Evolutionary conservation across 1,140 invertebrate genomes (phyloP), one percentile per base, ranked within the genome.

Genomic region (Brachionus rotundiformis): DNA sequence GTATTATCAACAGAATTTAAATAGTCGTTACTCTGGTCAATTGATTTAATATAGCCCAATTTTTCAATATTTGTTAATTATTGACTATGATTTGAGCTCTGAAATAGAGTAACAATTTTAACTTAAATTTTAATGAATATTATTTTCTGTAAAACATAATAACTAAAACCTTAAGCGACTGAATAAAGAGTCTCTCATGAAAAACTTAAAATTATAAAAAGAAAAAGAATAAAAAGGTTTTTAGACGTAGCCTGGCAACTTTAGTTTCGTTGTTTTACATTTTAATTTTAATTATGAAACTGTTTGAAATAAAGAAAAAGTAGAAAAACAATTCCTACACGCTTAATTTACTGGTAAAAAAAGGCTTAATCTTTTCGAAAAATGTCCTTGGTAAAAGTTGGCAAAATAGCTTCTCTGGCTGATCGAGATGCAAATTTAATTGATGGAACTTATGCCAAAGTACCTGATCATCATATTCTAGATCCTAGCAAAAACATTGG

Each of bases 391-490:
- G n/a, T 19, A 36, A 68, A 68, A 36, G 63, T 68, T 19, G 63
- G 63, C 13, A 81, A 68, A 81, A 81, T 81, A 13, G 2, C 13
- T 16, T 33, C 27, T 10, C n/a, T 41, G 27, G 41, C 25, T 4
- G 59, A 81, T 65, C 29, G 79, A 27, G 25, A 31, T 44, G 6
- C 29, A 27, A 81, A 81, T 11, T 29, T 44, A 27, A 81, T 63
- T n/a, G 79, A 81, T 49, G 79, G 79, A 10, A 68, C 79, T 25
- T 81, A 81, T 19, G 79, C 19, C 11, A 81, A 65, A 29, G 79
- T 81, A 13, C 79, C 79, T 11, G 59, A 79, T 54, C 29, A 31
- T 8, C 33, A 63, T 31, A 27, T 31, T 27, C 27, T 68, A 7
- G 44, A 81, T 29, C 54, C 59, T 8, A 63, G 54, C 39, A 63